Evolutionary conservation across 2,113 vertebrate species (phyloP), one percentile per base, ranked within the genome.

Genomic region (Egretta garzetta): DNA sequence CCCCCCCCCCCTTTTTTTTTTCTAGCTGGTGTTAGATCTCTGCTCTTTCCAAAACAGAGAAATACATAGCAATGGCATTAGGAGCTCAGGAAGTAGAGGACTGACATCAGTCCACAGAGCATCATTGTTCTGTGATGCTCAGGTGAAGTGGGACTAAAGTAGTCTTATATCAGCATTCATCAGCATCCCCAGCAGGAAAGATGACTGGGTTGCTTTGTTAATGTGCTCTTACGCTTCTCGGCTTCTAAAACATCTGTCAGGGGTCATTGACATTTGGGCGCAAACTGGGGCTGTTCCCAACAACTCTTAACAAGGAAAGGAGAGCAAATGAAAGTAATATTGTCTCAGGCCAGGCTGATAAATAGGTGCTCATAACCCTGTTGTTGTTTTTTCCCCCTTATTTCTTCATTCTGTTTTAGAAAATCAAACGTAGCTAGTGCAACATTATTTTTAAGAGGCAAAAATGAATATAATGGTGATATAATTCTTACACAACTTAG

Each of bases 1-100:
- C 19, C 1, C 4, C 30, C 17, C 5, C 28, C 8, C 2, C 0
- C 3, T 4, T 21, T 8, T 45, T 8, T 5, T 53, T 52, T 68
- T 20, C n/a, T 2, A 30, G 20, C 8, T 85, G 17, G 5, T 75
- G 7, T 71, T 85, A 76, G 10, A 26, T 59, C 18, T 85, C 58
- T 84, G 30, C 4, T 33, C 33, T 74, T 64, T 70, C 37, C 52
- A 64, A 76, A 68, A 2, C 23, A 37, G 5, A 35, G 33, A 56
- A 53, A 58, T 68, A 43, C 10, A 21, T 32, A 62, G 30, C 22
- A 37, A 63, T 0, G 1, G 15, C 30, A 49, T 30, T 63, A 73
- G 72, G 30, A 82, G 32, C 32, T 82, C 60, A 86, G 50, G 53
- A 73, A 89, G 32, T 9, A 68, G 32, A 66, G 21, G 6, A 43